Base-by-base conservation (phyloP, 2,797 vertebrate genomes). In the Sandelia bainsii region DNA sequence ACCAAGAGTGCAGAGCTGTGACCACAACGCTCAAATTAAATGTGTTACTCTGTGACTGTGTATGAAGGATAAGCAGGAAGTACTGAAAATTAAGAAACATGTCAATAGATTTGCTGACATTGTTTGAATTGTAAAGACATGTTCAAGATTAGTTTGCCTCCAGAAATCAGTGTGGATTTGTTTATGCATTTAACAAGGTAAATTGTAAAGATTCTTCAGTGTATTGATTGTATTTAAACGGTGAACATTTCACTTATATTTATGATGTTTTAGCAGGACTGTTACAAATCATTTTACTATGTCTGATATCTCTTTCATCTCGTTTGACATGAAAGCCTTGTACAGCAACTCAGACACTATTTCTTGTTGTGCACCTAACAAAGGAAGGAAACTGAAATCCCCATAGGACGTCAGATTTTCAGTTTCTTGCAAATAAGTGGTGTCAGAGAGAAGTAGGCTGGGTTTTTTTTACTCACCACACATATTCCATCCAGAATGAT, bases 381-480 rank as follows among this genome's bases (percentile, higher is more conserved):
- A 59, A 57, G 14, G 22, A 62, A 68, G 25, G 48, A 65, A 42
- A 69, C 25, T 68, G 65, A 84, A 90, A 89, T 83, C 66, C 86
- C 86, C 85, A 68, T 34, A 72, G 61, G 46, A 75, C 17, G 53
- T 85, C 80, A 76, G 46, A 57, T 52, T 75, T 64, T 86, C 56
- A 79, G 75, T 85, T 86, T 88, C 77, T 62, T 76, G 64, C 66
- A 81, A 46, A 42, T 44, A 50, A 77, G 75, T 46, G 42, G 59
- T 72, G 73, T 82, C 68, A 69, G 3, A 19, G 19, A 68, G 29
- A 56, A 61, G 65, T 3, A 14, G 29, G 58, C 53, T 69, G 72
- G 84, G 77, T 75, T 79, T 83, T 32, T n/a, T 32, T 86, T 81
- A 78, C 83, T 81, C 63, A 73, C 80, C 80, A 66, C 82, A 74